These are phyloP conservation scores for Cyanistes caeruleus DNA, from an alignment of 2,113 vertebrate genomes.

Conservation along the genomic window DNA sequence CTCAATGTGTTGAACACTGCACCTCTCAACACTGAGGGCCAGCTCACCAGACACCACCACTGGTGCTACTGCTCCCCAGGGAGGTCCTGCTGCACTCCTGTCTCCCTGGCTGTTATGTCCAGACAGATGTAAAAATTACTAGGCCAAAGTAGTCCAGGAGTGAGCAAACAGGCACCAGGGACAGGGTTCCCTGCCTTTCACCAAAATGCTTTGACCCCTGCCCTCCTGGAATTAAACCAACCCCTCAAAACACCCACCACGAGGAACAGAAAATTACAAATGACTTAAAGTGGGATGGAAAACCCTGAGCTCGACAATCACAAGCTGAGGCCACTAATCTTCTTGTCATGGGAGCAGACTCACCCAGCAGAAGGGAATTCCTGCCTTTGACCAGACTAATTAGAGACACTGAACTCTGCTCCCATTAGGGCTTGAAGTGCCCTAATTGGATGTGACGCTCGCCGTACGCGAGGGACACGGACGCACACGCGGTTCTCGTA, in stretches of 20 bases:
- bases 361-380: constrained; percentile 34
- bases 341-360: constrained; percentile 51
- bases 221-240: background rate
- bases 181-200: background rate
- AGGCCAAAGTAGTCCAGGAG: background rate
- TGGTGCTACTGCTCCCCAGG: background rate
- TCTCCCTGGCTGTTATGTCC: background rate
- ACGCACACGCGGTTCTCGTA: background rate
- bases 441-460: constrained; percentile 59
- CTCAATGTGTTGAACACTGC: background rate
- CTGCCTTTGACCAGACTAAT: constrained; percentile 53
- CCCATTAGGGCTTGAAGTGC: constrained; percentile 5
- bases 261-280: constrained; percentile 31
- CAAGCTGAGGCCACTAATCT: constrained; percentile 27
- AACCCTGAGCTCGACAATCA: background rate
- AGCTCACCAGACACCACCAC: background rate
- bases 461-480: background rate
- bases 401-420: constrained; percentile 42
- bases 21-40: background rate
- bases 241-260: background rate
- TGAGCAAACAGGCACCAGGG: background rate
- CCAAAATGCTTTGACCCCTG: constrained; percentile 38
- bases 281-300: background rate
- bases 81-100: background rate
- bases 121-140: background rate